Percentiles rank a stretch among this genome's conserved stretches.
Conservation (phyloP, 1,140 invertebrate species). For the Scaptomyza graminum region DNA sequence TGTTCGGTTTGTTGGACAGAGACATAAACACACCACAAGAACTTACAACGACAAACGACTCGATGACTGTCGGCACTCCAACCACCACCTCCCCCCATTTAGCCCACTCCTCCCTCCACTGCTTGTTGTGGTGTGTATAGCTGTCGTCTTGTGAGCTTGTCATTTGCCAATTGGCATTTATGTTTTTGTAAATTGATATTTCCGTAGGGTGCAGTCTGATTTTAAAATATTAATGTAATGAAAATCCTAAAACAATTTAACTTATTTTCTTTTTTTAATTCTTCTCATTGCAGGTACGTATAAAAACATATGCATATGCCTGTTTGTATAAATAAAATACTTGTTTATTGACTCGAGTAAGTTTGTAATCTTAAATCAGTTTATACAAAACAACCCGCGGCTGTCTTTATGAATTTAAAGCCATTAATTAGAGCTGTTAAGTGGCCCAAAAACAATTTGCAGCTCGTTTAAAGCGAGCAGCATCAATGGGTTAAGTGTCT, state of each 20-base stretch:
- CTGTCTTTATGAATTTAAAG: slow-evolving; percentile 50
- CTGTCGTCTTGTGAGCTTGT: slow-evolving; percentile 47
- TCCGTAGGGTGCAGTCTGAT: slow-evolving; percentile 45
- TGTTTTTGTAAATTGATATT: slow-evolving; percentile 64
- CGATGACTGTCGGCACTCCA: slow-evolving; percentile 3
- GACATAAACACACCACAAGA: background rate
- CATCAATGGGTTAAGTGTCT: slow-evolving; percentile 58
- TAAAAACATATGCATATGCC: background rate
- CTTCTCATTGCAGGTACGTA: slow-evolving; percentile 48
- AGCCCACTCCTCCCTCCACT: background rate
- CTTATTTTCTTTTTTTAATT: slow-evolving; percentile 42
- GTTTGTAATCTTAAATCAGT: slow-evolving; percentile 42
- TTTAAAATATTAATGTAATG: slow-evolving; percentile 11
- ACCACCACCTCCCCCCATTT: background rate
- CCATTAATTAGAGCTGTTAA: slow-evolving; percentile 57
- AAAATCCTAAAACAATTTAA: slow-evolving; percentile 48
- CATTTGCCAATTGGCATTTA: slow-evolving; percentile 62
- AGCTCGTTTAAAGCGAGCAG: slow-evolving; percentile 42
- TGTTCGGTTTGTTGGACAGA: slow-evolving; percentile 4
- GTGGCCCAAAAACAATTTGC: slow-evolving; percentile 55
- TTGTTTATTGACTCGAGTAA: slow-evolving; percentile 19
- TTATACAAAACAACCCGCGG: slow-evolving; percentile 14
- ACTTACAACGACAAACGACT: slow-evolving; percentile 12
- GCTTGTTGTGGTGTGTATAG: slow-evolving; percentile 4
- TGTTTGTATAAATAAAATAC: slow-evolving; percentile 1